Percentiles rank a stretch among this genome's conserved stretches.
phyloP scores from a whole-genome alignment of 2,797 vertebrate species.

The Lophotriccus pileatus region DNA sequence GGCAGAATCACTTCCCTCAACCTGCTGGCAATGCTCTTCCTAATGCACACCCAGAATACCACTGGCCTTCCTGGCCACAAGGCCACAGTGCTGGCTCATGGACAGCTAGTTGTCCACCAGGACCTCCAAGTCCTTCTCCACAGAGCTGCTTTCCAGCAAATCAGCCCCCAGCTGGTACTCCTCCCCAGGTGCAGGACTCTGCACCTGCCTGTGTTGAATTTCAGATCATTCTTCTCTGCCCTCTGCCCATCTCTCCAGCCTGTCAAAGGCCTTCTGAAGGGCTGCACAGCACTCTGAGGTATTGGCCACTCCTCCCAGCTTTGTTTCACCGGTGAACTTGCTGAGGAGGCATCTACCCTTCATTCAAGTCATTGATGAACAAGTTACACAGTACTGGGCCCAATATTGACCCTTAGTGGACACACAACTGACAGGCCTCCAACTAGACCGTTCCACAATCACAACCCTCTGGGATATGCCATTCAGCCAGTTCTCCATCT shows the following conservation, averaged over 20 bases:
- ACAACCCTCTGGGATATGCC: accelerated
- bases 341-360: not conserved
- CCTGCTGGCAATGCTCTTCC: not conserved
- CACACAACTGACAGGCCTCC: not conserved
- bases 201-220: not conserved
- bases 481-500: not conserved
- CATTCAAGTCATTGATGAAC: not conserved
- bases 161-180: not conserved
- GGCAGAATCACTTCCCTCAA: not conserved
- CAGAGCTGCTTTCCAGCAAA: not conserved
- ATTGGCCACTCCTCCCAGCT: not conserved
- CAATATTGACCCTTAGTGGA: not conserved
- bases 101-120: not conserved
- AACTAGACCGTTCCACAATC: not conserved
- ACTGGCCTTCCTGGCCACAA: too few species aligned
- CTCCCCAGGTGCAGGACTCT: too few species aligned
- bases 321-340: not conserved
- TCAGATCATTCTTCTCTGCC: not conserved
- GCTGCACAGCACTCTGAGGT: not conserved
- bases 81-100: not conserved
- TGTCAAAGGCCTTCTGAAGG: not conserved
- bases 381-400: not conserved
- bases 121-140: not conserved
- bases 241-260: not conserved
- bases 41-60: not conserved